Percentiles rank a stretch among this genome's conserved stretches.
phyloP scores from a whole-genome alignment of 2,113 vertebrate species.

The Cryptotis parvus region DNA sequence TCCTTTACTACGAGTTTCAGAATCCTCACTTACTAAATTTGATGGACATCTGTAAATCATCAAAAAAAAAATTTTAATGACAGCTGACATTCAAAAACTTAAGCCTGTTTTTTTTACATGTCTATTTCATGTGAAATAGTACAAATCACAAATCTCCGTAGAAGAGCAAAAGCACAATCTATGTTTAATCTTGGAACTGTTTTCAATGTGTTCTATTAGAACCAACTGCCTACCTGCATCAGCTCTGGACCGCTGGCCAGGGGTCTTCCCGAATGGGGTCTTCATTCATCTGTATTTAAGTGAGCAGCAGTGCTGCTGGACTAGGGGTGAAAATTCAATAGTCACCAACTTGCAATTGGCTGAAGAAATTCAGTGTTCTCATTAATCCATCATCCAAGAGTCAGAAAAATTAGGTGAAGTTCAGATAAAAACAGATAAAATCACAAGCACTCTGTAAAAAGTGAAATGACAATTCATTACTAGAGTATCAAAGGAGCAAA shows the following conservation, averaged over 20 bases:
- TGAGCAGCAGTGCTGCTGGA: slow-evolving; percentile 95
- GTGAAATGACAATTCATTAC: slow-evolving; percentile 63
- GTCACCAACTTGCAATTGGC: slow-evolving; percentile 73
- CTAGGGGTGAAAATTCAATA: slow-evolving; percentile 89
- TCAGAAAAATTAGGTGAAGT: slow-evolving; percentile 43
- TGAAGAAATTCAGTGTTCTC: slow-evolving; percentile 75
- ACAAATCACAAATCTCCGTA: not conserved
- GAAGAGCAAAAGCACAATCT: not conserved
- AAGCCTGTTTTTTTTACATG: not conserved
- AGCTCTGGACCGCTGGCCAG: slow-evolving; percentile 96
- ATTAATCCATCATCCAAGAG: slow-evolving; percentile 85
- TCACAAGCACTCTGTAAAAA: slow-evolving; percentile 85
- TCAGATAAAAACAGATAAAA: slow-evolving; percentile 72
- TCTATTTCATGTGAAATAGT: not conserved
- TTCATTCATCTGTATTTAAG: slow-evolving; percentile 98
- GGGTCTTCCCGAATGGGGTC: slow-evolving; percentile 97
- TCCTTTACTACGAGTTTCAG: not conserved
- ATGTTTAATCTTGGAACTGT: not conserved
- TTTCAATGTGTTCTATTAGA: not conserved
- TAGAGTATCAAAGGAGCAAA: slow-evolving; percentile 35
- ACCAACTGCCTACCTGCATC: slow-evolving; percentile 92
- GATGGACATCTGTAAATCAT: not conserved
- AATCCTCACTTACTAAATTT: slow-evolving; percentile 14
- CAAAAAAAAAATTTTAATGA: not conserved
- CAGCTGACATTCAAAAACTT: not conserved